Evolutionary conservation across 2,797 vertebrate genomes (phyloP).

Genomic region (Corythornis leucogaster): DNA sequence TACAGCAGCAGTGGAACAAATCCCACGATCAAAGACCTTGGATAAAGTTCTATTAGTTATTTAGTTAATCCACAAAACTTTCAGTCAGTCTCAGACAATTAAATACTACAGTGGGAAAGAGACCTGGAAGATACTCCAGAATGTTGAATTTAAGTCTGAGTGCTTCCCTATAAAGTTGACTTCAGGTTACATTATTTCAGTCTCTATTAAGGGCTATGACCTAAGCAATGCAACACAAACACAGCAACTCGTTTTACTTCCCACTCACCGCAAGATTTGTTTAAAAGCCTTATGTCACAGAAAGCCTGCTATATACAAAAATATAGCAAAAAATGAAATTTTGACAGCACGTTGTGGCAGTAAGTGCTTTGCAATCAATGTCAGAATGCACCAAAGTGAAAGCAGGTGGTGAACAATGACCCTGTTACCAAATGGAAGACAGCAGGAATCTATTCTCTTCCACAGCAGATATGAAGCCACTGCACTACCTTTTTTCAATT

Average conservation of each 20-base stretch:
- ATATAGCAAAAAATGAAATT: slow-evolving; percentile 10
- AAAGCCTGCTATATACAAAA: background rate
- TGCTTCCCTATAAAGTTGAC: background rate
- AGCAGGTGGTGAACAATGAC: slow-evolving; percentile 58
- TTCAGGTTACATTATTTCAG: background rate
- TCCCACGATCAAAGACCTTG: background rate
- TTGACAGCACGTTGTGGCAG: slow-evolving; percentile 40
- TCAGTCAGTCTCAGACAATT: slow-evolving; percentile 1
- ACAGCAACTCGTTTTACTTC: slow-evolving; percentile 42
- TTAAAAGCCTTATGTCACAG: slow-evolving; percentile 51
- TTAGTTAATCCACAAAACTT: background rate
- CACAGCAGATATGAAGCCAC: background rate
- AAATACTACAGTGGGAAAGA: background rate
- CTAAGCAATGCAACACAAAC: slow-evolving; percentile 21
- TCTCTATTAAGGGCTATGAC: slow-evolving; percentile 28
- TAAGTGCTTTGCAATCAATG: slow-evolving; percentile 50
- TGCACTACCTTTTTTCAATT: background rate
- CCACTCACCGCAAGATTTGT: slow-evolving; percentile 15
- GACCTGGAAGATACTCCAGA: background rate
- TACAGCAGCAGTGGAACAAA: background rate
- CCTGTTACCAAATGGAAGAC: background rate
- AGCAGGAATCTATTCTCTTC: slow-evolving; percentile 20
- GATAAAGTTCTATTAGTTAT: background rate
- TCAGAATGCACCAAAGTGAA: slow-evolving; percentile 3
- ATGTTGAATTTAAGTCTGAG: background rate